Percentiles rank a stretch among this genome's conserved stretches.
These are phyloP conservation scores for Chromis chromis DNA, from an alignment of 2,797 vertebrate species.

Conservation along the genomic window DNA sequence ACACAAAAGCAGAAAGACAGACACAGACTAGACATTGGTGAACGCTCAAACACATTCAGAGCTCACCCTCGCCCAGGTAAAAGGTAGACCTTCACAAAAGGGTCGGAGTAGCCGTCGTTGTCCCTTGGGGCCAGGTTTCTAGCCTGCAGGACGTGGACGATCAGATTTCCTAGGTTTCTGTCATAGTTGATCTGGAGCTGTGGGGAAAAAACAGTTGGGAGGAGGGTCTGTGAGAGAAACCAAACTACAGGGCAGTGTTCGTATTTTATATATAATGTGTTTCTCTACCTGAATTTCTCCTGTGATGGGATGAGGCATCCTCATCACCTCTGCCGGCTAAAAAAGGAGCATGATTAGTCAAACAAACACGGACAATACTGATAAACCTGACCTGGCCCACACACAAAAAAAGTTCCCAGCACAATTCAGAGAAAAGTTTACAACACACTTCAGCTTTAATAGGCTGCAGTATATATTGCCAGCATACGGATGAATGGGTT, in stretches of 20 bases:
- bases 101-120: conserved; percentile 97
- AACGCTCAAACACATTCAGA: conserved; percentile 33
- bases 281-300: conserved; percentile 95
- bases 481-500: conserved; percentile 32
- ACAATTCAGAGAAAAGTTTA: background rate
- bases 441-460: background rate
- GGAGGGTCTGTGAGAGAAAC: conserved; percentile 10
- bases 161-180: conserved; percentile 95
- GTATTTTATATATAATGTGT: background rate
- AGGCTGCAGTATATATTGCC: conserved; percentile 19
- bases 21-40: conserved; percentile 64
- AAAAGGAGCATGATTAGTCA: conserved; percentile 39
- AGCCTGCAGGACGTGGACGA: conserved; percentile 98
- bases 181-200: conserved; percentile 99
- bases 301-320: conserved; percentile 90
- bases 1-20: conserved; percentile 69
- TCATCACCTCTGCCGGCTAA: conserved; percentile 88
- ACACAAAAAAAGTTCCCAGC: conserved; percentile 6
- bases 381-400: background rate
- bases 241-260: background rate
- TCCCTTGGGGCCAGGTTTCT: conserved; percentile 94
- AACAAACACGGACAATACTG: background rate
- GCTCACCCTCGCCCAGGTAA: conserved; percentile 97
- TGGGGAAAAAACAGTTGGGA: conserved; percentile 18
- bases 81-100: conserved; percentile 98